Conservation (phyloP, 1,140 invertebrate species). For the Potamilus streckersoni region DNA sequence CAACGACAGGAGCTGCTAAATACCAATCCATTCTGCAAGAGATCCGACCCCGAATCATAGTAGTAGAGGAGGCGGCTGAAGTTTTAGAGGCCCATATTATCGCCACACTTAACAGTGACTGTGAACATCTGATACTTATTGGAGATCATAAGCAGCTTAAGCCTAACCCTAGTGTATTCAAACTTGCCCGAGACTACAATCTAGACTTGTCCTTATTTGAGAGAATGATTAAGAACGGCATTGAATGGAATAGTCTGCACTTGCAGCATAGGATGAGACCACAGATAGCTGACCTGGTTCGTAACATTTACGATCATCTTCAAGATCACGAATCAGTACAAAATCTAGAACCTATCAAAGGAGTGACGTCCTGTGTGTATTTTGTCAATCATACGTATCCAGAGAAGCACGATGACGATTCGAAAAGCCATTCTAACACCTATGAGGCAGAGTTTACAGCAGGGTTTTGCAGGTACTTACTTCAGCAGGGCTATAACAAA, state of each 20-base stretch:
- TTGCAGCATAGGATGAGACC: conserved; percentile 48
- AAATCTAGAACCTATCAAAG: conserved; percentile 54
- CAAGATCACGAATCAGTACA: conserved; percentile 56
- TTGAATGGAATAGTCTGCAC: conserved; percentile 58
- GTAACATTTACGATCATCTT: conserved; percentile 64
- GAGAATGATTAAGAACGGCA: conserved; percentile 61
- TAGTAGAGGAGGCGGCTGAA: conserved; percentile 66
- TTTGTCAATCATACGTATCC: conserved; percentile 61
- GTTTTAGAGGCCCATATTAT: conserved; percentile 63
- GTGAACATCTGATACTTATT: conserved; percentile 79
- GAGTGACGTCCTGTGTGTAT: conserved; percentile 62
- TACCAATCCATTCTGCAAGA: conserved; percentile 49
- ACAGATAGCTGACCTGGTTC: conserved; percentile 64
- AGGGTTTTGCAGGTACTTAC: conserved; percentile 58
- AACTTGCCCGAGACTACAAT: conserved; percentile 61
- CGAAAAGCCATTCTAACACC: conserved; percentile 59
- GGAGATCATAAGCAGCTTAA: conserved; percentile 68
- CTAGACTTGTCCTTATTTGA: conserved; percentile 68
- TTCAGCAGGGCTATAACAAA: conserved; percentile 63
- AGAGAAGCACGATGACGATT: conserved; percentile 56
- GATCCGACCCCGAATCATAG: conserved; percentile 54
- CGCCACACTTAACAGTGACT: conserved; percentile 72
- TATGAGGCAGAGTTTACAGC: conserved; percentile 52
- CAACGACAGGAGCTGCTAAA: conserved; percentile 63
- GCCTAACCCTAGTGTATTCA: conserved; percentile 66